phyloP scores from a whole-genome alignment of 2,797 vertebrate species.

The Enteromius argenteus region DNA sequence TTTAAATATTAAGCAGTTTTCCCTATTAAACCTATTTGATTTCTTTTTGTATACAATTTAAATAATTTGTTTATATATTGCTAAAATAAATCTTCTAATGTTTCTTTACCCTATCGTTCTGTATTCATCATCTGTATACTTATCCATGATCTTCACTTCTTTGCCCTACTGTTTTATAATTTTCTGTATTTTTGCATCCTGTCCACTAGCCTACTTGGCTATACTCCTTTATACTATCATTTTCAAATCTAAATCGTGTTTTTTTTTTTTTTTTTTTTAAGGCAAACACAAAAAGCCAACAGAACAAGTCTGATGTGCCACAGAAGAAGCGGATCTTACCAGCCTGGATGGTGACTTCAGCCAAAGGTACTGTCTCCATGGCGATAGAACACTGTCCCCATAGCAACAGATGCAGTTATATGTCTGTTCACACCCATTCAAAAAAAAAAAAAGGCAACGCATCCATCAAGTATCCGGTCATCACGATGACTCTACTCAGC shows the following conservation, averaged over 20 bases:
- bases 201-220: not conserved
- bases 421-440: not conserved
- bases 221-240: not conserved
- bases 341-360: constrained; percentile 73
- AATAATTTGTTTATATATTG: not conserved
- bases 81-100: too few species aligned
- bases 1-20: not conserved
- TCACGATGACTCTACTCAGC: not conserved
- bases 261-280: not conserved
- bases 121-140: not conserved
- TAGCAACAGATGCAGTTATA: not conserved
- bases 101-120: not conserved
- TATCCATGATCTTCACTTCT: not conserved
- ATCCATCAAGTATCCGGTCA: not conserved
- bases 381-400: not conserved
- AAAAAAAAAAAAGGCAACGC: not conserved
- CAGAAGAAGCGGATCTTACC: constrained; percentile 71
- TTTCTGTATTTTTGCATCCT: not conserved
- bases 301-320: not conserved
- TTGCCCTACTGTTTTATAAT: not conserved
- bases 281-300: not conserved
- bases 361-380: constrained; percentile 55
- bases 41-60: not conserved
- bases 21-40: not conserved
- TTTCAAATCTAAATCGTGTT: not conserved